These are phyloP conservation scores for Oryctes rhinoceros DNA, from an alignment of 1,140 invertebrate species.

Conservation along the genomic window DNA sequence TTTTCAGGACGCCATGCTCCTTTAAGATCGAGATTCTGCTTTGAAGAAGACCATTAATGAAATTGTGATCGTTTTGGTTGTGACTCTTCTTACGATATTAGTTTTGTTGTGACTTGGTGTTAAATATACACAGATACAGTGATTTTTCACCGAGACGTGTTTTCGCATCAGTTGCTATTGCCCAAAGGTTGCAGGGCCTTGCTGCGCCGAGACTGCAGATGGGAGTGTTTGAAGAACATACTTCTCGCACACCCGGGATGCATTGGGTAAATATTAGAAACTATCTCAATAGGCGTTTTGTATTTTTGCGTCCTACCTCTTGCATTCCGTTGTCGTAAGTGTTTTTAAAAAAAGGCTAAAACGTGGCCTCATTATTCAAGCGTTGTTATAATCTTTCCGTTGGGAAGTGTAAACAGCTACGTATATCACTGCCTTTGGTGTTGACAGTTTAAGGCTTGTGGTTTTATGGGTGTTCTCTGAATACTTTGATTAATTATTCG, in stretches of 20 bases:
- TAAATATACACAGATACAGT: conserved; percentile 5
- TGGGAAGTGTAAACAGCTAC: not conserved
- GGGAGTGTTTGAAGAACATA: conserved; percentile 60
- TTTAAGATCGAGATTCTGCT: not conserved
- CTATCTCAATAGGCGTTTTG: not conserved
- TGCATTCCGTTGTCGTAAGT: not conserved
- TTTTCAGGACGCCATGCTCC: not conserved
- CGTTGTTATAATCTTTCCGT: no score
- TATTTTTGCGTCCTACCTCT: not conserved
- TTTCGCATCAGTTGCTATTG: conserved; percentile 37
- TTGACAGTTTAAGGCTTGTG: not conserved
- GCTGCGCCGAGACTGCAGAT: conserved; percentile 58
- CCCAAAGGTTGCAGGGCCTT: conserved; percentile 43
- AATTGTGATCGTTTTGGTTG: conserved; percentile 20
- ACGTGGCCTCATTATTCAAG: not conserved
- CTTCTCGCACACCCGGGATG: conserved; percentile 59
- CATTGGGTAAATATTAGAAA: conserved; percentile 56
- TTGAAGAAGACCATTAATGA: not conserved
- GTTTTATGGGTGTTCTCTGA: not conserved
- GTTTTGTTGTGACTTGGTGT: conserved; percentile 23
- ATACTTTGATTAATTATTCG: no score
- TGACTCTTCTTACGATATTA: not conserved
- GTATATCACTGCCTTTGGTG: not conserved
- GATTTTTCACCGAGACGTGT: conserved; percentile 6
- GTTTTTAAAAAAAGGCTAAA: not conserved